phyloP scores from a whole-genome alignment of 2,113 vertebrate species.

The Larimichthys polyactis region DNA sequence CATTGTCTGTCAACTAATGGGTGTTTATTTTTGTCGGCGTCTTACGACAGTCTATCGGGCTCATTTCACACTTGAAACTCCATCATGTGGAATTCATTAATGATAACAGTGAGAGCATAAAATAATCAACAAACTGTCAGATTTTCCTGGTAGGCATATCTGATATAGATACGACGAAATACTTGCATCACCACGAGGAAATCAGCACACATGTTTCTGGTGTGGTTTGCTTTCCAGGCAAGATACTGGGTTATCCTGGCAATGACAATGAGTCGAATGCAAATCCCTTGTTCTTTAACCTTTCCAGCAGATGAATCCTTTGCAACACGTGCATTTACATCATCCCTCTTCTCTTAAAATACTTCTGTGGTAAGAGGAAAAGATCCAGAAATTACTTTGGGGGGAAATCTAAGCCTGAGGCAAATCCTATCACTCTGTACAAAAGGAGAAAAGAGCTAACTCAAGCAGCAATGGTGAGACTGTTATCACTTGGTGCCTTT shows the following conservation, averaged over 20 bases:
- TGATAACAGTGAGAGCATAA: background rate
- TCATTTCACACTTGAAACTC: background rate
- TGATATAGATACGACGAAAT: slow-evolving; percentile 3
- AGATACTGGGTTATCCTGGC: background rate
- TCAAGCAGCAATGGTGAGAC: slow-evolving; percentile 7
- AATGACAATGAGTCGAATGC: slow-evolving; percentile 7
- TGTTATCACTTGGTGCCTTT: background rate
- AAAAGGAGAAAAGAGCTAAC: slow-evolving; percentile 15
- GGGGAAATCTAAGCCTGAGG: slow-evolving; percentile 20
- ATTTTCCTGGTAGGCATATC: background rate
- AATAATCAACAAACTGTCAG: slow-evolving; percentile 23
- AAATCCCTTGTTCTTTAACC: slow-evolving; percentile 13
- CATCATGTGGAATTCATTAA: background rate
- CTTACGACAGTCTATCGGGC: slow-evolving; percentile 17
- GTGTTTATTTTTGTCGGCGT: background rate
- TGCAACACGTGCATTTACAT: slow-evolving; percentile 26
- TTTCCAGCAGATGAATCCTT: slow-evolving; percentile 22
- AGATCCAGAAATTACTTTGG: slow-evolving; percentile 44
- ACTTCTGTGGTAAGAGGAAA: slow-evolving; percentile 24
- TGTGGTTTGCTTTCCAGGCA: slow-evolving; percentile 33
- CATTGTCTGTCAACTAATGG: slow-evolving; percentile 4
- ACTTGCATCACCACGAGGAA: background rate
- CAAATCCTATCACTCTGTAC: slow-evolving; percentile 20
- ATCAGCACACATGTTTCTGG: background rate
- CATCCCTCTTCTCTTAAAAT: slow-evolving; percentile 41